phyloP scores from a whole-genome alignment of 2,888 invertebrate species.

The Ormyrus labotus region DNA sequence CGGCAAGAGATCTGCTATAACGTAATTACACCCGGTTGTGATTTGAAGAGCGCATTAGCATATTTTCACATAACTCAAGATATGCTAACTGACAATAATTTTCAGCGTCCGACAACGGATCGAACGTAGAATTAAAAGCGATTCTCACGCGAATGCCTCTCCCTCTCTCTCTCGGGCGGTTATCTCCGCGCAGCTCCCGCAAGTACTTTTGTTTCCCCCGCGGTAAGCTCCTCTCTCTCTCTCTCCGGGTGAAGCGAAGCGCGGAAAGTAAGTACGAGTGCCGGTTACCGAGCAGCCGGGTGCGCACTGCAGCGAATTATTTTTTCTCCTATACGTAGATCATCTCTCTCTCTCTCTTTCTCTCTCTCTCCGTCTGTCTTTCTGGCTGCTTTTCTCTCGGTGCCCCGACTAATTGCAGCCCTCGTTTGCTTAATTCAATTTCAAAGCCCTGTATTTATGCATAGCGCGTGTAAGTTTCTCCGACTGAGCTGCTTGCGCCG shows the following conservation, averaged over 20 bases:
- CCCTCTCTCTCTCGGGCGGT: constrained; percentile 6
- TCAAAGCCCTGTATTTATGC: neutral
- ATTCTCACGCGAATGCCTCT: constrained; percentile 12
- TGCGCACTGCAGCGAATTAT: constrained; percentile 29
- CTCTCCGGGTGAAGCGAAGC: constrained; percentile 31
- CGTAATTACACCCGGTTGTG: too few relatives aligned
- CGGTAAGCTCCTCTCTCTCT: neutral
- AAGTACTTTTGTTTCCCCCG: neutral
- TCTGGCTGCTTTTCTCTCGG: too few relatives aligned
- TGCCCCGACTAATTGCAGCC: too few relatives aligned
- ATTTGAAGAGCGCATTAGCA: too few relatives aligned
- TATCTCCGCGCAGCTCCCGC: neutral
- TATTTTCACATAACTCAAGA: too few relatives aligned
- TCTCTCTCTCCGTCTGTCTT: neutral
- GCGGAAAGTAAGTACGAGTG: constrained; percentile 35
- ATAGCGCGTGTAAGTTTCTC: too few relatives aligned
- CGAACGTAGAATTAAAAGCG: neutral
- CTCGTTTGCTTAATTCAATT: constrained; percentile 19
- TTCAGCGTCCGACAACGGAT: neutral
- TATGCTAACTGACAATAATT: too few relatives aligned
- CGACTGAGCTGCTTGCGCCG: too few relatives aligned
- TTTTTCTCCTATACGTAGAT: neutral
- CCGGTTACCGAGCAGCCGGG: constrained; percentile 26
- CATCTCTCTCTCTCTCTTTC: neutral
- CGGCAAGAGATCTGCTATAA: too few relatives aligned